Conservation (phyloP, 2,888 invertebrate species). For the Sphecodes monilicornis region DNA sequence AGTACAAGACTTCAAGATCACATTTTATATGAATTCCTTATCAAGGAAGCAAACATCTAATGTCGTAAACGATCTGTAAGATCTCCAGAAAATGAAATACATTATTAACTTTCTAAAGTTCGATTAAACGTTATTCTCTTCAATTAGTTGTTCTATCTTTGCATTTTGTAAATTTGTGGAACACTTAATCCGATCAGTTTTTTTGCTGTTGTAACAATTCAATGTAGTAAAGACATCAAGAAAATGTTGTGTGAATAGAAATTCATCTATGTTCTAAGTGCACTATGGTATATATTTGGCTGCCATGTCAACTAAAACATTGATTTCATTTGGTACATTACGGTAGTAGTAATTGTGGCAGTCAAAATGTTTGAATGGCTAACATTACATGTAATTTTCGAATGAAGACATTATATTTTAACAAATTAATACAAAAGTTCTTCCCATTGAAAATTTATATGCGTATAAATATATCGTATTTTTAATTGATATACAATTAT, state of each 20-base stretch:
- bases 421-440: constrained; percentile 58
- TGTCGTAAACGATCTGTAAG: constrained; percentile 25
- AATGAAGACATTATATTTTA: constrained; percentile 47
- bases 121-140: constrained; percentile 25
- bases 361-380: constrained; percentile 27
- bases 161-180: constrained; percentile 27
- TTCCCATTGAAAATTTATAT: constrained; percentile 47
- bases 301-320: constrained; percentile 22
- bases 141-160: constrained; percentile 22
- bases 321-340: constrained; percentile 16
- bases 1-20: constrained; percentile 39
- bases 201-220: constrained; percentile 12
- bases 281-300: constrained; percentile 18
- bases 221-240: constrained; percentile 18
- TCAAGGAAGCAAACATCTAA: constrained; percentile 35
- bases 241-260: constrained; percentile 45
- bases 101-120: constrained; percentile 22
- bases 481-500: constrained; percentile 30
- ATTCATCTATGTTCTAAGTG: constrained; percentile 22
- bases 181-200: constrained; percentile 35
- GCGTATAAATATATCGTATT: constrained; percentile 39
- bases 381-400: constrained; percentile 13
- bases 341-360: constrained; percentile 27
- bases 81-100: constrained; percentile 22
- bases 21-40: constrained; percentile 51